These are phyloP conservation scores for Erithacus rubecula DNA, from an alignment of 2,797 vertebrate genomes.

Conservation along the genomic window DNA sequence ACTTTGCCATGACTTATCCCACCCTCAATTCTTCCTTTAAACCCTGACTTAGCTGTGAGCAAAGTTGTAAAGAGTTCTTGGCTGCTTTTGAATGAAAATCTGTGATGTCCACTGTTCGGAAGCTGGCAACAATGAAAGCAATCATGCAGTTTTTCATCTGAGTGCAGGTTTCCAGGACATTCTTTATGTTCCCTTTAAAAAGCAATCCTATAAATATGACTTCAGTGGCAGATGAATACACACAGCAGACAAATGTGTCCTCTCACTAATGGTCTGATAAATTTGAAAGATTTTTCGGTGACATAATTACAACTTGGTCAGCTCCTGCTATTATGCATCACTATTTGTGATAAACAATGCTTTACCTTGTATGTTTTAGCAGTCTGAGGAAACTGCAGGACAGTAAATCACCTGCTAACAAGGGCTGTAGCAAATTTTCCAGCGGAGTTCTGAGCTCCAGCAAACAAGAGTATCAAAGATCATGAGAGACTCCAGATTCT, in stretches of 20 bases:
- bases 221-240: slow-evolving; percentile 38
- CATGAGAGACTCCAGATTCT: neutral
- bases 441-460: neutral
- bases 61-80: slow-evolving; percentile 15
- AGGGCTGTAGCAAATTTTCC: neutral
- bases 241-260: slow-evolving; percentile 25
- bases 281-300: slow-evolving; percentile 29
- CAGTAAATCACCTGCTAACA: slow-evolving; percentile 46
- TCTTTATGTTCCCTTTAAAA: slow-evolving; percentile 51
- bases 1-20: neutral
- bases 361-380: slow-evolving; percentile 38
- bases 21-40: slow-evolving; percentile 22
- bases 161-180: slow-evolving; percentile 8
- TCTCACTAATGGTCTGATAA: slow-evolving; percentile 34
- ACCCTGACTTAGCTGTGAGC: neutral
- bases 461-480: neutral
- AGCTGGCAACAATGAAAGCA: slow-evolving; percentile 45
- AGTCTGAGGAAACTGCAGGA: slow-evolving; percentile 5
- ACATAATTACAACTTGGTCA: slow-evolving; percentile 49
- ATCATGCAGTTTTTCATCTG: slow-evolving; percentile 21
- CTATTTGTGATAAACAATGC: slow-evolving; percentile 17
- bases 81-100: slow-evolving; percentile 43
- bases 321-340: slow-evolving; percentile 31
- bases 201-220: slow-evolving; percentile 61
- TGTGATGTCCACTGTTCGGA: slow-evolving; percentile 14